Base-by-base conservation (phyloP, 2,888 invertebrate species). In the Smittia sp. region DNA sequence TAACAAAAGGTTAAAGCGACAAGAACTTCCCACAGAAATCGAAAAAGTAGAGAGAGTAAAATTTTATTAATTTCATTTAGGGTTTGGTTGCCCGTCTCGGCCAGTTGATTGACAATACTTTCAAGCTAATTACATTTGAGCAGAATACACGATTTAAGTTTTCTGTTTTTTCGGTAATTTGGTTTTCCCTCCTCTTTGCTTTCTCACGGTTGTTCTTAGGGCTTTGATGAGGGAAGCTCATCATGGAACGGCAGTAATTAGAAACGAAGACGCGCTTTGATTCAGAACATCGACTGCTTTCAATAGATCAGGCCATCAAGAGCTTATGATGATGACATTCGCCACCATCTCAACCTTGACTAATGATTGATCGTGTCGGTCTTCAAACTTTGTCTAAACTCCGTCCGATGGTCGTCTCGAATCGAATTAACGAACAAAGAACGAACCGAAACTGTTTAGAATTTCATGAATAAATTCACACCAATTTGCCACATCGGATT, bases 401-500 rank as follows among this genome's bases (percentile, higher is more conserved):
- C 39, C 39, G 13, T 39, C 39, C 7, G 39, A 13, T 39, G 39
- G 39, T 39, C 39, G 13, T 39, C 46, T 11, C 15, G 46, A 15
- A 15, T 6, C 15, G 46, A 46, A 46, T 13, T 15, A 11, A 11
- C 46, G 32, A 46, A 46, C n/a, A 46, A 46, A 46, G 15, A n/a
- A 15, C 46, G 7, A 39, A 39, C 7, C 39, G 39, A 39, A 39
- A 39, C 13, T 9, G 39, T 39, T 39, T 39, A 72, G 72, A 72
- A 62, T 72, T 62, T 72, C 72, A 72, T 72, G 72, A 72, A 72
- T 72, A 32, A 38, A 62, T 72, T 72, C 52, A 72, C 72, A 72
- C 72, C 72, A 62, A 72, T 72, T 72, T 72, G 72, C 62, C 32
- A 22, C 54, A 63, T 63, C 25, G 27, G 20, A 63, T 63, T 63